Evolutionary conservation across 2,888 invertebrate species (phyloP).

Genomic region (Coremacera marginata): DNA sequence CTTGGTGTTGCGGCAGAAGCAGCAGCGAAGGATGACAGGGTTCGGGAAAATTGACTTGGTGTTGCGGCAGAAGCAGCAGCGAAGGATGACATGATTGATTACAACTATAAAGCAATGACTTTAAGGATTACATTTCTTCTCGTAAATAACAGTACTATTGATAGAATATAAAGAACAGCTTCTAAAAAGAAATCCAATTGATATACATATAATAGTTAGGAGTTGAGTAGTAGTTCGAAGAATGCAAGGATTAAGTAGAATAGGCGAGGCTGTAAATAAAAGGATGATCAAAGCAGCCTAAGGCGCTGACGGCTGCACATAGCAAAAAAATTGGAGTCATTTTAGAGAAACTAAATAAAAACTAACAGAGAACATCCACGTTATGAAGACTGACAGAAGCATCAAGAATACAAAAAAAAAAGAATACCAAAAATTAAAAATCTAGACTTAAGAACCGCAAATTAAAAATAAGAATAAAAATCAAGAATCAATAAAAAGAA

Average conservation of each 20-base stretch:
- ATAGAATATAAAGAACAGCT: neutral
- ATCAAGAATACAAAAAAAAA: too few species aligned
- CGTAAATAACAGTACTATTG: neutral
- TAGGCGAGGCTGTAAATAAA: neutral
- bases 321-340: too few species aligned
- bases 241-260: neutral
- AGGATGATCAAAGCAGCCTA: neutral
- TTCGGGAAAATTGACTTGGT: too few species aligned
- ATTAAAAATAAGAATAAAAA: too few species aligned
- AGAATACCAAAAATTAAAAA: too few species aligned
- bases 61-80: neutral
- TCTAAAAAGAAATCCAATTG: neutral
- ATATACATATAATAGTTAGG: neutral
- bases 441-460: too few species aligned
- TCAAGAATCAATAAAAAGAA: too few species aligned
- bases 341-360: too few species aligned
- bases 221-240: too few species aligned
- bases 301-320: too few species aligned
- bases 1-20: neutral
- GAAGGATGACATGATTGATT: slow-evolving; percentile 27
- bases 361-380: too few species aligned
- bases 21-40: neutral
- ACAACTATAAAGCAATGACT: neutral
- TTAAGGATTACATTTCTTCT: neutral
- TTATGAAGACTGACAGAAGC: too few species aligned